These are phyloP conservation scores for Corydoras sp. DNA, from an alignment of 2,113 vertebrate species.

Conservation along the genomic window DNA sequence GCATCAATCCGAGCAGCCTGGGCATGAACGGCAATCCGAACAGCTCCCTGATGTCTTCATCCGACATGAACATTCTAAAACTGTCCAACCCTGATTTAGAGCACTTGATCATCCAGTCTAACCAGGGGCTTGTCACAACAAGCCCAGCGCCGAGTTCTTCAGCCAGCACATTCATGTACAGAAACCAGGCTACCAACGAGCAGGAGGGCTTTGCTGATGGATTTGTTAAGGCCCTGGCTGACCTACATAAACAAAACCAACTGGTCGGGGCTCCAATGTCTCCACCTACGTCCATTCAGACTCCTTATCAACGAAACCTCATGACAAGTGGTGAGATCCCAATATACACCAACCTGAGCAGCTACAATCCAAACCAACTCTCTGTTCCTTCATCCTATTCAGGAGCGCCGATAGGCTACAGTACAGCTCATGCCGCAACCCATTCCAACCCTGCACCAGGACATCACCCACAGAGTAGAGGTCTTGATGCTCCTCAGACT, in stretches of 20 bases:
- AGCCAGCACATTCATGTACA: conserved; percentile 57
- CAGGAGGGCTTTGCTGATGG: conserved; percentile 69
- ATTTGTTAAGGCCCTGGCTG: conserved; percentile 69
- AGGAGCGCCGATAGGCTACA: conserved; percentile 38
- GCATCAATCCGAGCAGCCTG: conserved; percentile 39
- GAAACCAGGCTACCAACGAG: conserved; percentile 64
- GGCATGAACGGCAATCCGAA: conserved; percentile 43
- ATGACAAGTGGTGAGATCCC: conserved; percentile 51
- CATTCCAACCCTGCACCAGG: conserved; percentile 47
- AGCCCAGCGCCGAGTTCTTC: conserved; percentile 45
- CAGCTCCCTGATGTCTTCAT: conserved; percentile 42
- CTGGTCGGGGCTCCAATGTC: conserved; percentile 58
- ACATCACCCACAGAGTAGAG: conserved; percentile 39
- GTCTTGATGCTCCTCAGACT: conserved; percentile 64
- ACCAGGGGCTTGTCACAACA: conserved; percentile 51
- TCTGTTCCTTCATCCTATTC: conserved; percentile 44
- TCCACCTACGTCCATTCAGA: conserved; percentile 48
- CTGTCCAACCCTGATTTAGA: conserved; percentile 51
- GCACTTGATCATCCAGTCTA: conserved; percentile 54
- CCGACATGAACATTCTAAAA: conserved; percentile 52
- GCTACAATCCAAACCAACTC: conserved; percentile 59
- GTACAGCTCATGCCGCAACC: conserved; percentile 32
- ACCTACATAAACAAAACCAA: conserved; percentile 73
- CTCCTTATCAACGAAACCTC: conserved; percentile 50
- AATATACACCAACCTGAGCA: conserved; percentile 65